Conservation (phyloP, 2,797 vertebrate species). For the Acrossocheilus wenchowensis region DNA sequence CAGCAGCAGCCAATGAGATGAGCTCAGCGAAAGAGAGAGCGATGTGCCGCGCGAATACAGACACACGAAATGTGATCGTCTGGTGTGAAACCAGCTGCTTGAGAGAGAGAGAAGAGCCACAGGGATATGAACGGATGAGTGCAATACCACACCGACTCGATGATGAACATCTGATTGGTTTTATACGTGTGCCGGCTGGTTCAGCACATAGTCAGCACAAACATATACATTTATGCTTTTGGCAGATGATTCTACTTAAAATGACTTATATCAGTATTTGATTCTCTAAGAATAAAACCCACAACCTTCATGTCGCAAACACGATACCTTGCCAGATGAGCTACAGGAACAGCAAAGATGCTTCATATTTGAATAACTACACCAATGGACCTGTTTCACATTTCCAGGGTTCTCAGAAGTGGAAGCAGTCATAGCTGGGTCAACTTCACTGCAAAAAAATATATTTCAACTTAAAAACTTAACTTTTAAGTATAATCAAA, state of each 20-base stretch:
- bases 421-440: no score
- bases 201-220: neutral
- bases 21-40: slow-evolving; percentile 8
- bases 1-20: slow-evolving; percentile 62
- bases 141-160: neutral
- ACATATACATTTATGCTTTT: neutral
- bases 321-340: neutral
- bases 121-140: neutral
- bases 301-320: no score
- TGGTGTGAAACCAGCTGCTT: slow-evolving; percentile 20
- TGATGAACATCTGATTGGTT: slow-evolving; percentile 49
- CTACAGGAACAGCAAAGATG: neutral
- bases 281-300: neutral
- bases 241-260: neutral
- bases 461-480: no score
- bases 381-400: neutral
- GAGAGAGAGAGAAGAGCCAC: neutral
- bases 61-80: slow-evolving; percentile 43
- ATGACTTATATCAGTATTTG: neutral
- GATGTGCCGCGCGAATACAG: slow-evolving; percentile 12
- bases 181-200: neutral
- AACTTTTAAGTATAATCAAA: no score
- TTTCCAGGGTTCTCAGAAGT: no score
- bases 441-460: no score
- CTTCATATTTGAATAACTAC: neutral